Base-by-base conservation (phyloP, 1,140 invertebrate genomes). In the Drosophila orena region DNA sequence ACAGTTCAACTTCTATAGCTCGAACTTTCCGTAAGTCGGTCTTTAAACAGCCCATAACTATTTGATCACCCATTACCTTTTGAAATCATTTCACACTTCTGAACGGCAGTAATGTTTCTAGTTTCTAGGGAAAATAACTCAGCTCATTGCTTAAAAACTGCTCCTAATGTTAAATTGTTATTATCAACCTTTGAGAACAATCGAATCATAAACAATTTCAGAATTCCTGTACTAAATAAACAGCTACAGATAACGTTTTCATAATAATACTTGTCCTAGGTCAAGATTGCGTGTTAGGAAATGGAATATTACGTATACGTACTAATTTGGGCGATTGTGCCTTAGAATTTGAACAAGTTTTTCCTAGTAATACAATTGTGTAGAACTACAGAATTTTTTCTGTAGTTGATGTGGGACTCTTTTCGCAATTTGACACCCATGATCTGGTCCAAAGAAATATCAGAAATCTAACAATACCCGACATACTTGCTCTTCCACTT, bases 401-500 rank as follows among this genome's bases (percentile, higher is more conserved):
- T 60, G 24, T 15, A 3, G 30, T 14, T 37, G 20, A 30, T 65
- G 11, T 65, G 61, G 22, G 44, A 34, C 43, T 17, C 20, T 1
- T 6, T 1, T 6, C 14, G 43, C n/a, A 57, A 57, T 70, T 70
- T 70, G 50, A 70, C n/a, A 70, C 34, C 37, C 30, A 34, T 47
- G 35, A 70, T 70, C 52, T 55, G 15, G 20, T 20, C 24, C 42
- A 56, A 47, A 46, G 42, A 54, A 55, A 55, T 22, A 12, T 22
- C 64, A 22, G 20, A 42, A 40, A 56, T 47, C 50, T 69, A 54
- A 69, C 49, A 15, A 49, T 30, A 17, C 34, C 24, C 24, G 6
- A 7, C 47, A 46, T 53, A 38, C 42, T 52, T 68, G 49, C 6
- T 68, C 44, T 60, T 55, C 56, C 50, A 47, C 17, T 93, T 93